Base-by-base conservation (phyloP, 2,797 vertebrate genomes). In the Sebastes alutus region DNA sequence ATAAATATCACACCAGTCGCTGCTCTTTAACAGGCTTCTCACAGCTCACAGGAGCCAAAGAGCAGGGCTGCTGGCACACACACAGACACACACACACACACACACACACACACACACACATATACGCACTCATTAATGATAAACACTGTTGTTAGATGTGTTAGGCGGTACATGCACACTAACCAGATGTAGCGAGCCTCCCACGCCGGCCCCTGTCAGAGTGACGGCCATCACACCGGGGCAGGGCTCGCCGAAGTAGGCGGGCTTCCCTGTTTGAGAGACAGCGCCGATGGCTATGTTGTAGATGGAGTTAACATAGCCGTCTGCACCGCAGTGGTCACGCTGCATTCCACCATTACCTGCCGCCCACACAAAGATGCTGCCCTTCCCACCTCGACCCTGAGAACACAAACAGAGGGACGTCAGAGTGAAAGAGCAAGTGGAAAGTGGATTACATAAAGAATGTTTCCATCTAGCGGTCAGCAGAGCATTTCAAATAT, bases 1-100 rank as follows among this genome's bases (percentile, higher is more conserved):
- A 94, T 93, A 94, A 95, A 95, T 95, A 95, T 93, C 93, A 93
- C 92, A 94, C 89, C 84, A 84, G 85, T 90, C 52, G 81, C 75
- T 92, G 87, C 87, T 91, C 91, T 94, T 94, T 94, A 94, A 92
- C 91, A 92, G 88, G 81, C 86, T 87, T 87, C 86, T 90, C 87
- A 78, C 87, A 85, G 89, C 82, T 90, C 79, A 82, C 71, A 86
- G 75, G 78, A 91, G 90, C 88, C 84, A 92, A 89, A 91, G 89
- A 91, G 88, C 88, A 85, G 56, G 59, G 72, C 59, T 80, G 75
- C 72, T 56, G 23, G 33, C 77, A 30, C 70, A 83, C 74, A 72
- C 42, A 27, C 61, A 64, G 30, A 73, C 35, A 75, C 63, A 72
- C 33, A 56, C 63, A 63, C 52, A 75, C 27, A 75, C 62, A 72